phyloP scores from a whole-genome alignment of 2,888 invertebrate species.

The Sarcophaga subvicina region DNA sequence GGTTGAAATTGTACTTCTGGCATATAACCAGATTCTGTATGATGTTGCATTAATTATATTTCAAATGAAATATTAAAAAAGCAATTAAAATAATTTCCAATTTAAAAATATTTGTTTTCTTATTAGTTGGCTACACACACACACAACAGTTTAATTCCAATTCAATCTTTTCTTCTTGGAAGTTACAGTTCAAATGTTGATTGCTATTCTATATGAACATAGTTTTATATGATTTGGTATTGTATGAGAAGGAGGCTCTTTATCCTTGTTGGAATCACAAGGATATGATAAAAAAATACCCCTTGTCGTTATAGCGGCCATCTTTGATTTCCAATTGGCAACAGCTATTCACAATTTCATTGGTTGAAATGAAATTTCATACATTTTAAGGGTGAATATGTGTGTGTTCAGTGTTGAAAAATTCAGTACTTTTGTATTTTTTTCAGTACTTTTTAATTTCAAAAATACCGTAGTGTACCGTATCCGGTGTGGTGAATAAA shows the following conservation, averaged over 20 bases:
- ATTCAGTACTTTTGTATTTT: too few species aligned
- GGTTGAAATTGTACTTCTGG: constrained; percentile 81
- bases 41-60: constrained; percentile 77
- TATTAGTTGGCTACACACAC: background rate
- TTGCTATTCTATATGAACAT: constrained; percentile 52
- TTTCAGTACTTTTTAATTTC: too few species aligned
- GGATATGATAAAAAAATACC: constrained; percentile 65
- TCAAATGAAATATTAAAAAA: background rate
- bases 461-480: too few species aligned
- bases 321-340: constrained; percentile 74
- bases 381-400: constrained; percentile 10
- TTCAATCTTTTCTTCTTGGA: constrained; percentile 72
- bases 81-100: background rate
- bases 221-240: constrained; percentile 50
- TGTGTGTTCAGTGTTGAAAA: too few species aligned
- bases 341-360: constrained; percentile 74
- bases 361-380: constrained; percentile 66
- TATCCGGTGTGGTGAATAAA: too few species aligned
- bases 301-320: constrained; percentile 72
- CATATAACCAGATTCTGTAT: constrained; percentile 80
- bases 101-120: constrained; percentile 33
- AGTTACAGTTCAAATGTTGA: constrained; percentile 70
- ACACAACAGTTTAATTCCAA: background rate
- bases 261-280: constrained; percentile 74
- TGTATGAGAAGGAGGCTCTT: too few species aligned